phyloP scores from a whole-genome alignment of 2,888 invertebrate genomes.

The Cantharis rustica region DNA sequence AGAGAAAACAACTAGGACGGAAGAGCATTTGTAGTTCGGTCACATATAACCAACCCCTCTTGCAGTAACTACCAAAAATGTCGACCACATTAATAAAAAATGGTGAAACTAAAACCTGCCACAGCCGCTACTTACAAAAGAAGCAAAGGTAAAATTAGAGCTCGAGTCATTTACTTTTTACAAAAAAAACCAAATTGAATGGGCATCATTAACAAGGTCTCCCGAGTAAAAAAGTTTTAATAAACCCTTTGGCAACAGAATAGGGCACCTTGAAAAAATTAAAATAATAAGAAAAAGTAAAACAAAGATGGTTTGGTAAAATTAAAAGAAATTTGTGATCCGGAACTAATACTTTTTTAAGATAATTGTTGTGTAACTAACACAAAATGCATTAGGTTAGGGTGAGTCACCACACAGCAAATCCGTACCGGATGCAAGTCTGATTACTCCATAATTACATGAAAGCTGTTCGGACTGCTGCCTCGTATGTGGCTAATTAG shows the following conservation, averaged over 20 bases:
- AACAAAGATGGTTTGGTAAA: background rate
- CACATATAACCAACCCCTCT: background rate
- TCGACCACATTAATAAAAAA: background rate
- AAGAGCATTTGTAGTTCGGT: background rate
- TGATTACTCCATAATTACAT: slow-evolving; percentile 33
- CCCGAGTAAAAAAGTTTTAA: background rate
- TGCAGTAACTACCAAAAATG: background rate
- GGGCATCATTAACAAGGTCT: background rate
- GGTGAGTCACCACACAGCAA: slow-evolving; percentile 25
- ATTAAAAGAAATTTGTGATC: background rate
- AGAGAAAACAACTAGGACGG: background rate
- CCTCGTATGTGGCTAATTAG: slow-evolving; percentile 31
- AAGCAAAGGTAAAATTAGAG: background rate
- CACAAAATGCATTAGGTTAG: slow-evolving; percentile 22
- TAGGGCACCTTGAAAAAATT: background rate
- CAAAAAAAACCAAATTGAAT: background rate
- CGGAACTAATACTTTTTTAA: slow-evolving; percentile 3
- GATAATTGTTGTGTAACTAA: slow-evolving; percentile 11
- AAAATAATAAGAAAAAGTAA: background rate
- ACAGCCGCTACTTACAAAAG: background rate
- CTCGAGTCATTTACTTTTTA: background rate
- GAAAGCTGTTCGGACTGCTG: slow-evolving; percentile 30
- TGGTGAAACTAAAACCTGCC: background rate
- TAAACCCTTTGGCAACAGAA: background rate
- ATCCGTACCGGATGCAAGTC: slow-evolving; percentile 29